Conservation (phyloP, 53 echinoderm and acorn worm genomes). For the Pentamera pediparva region DNA sequence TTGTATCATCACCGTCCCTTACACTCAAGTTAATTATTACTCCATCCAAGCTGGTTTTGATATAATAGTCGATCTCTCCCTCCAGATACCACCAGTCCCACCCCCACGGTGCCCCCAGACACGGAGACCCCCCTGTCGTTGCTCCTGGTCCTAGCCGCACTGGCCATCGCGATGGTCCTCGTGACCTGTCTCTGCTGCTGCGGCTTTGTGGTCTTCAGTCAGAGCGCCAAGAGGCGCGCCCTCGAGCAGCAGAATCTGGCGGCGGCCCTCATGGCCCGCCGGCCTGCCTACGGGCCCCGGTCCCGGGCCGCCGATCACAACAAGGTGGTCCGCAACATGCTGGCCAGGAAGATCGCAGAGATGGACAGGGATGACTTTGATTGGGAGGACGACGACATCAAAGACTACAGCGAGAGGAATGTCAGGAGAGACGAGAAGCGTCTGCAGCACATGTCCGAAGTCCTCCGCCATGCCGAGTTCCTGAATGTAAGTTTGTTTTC, state of each 20-base stretch:
- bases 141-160: background rate
- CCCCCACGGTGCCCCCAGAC: background rate
- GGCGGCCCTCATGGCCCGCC: background rate
- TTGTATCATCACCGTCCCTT: too few species aligned
- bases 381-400: background rate
- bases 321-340: slow-evolving; percentile 13
- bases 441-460: slow-evolving; percentile 1
- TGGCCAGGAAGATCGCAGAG: background rate
- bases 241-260: background rate
- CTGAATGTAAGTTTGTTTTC: slow-evolving; percentile 17
- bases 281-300: background rate
- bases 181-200: slow-evolving; percentile 9
- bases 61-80: too few species aligned
- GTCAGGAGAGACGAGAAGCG: slow-evolving; percentile 11
- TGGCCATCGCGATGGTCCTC: background rate
- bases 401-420: slow-evolving; percentile 22
- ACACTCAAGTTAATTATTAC: too few species aligned
- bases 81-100: too few species aligned
- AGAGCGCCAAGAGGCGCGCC: background rate
- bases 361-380: background rate
- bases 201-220: background rate
- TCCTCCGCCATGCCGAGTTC: slow-evolving; percentile 29
- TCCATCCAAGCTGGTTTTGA: too few species aligned
- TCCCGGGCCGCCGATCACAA: background rate
- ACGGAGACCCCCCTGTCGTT: background rate